These are phyloP conservation scores for Xiphophorus couchianus DNA, from an alignment of 2,113 vertebrate species.

Conservation along the genomic window DNA sequence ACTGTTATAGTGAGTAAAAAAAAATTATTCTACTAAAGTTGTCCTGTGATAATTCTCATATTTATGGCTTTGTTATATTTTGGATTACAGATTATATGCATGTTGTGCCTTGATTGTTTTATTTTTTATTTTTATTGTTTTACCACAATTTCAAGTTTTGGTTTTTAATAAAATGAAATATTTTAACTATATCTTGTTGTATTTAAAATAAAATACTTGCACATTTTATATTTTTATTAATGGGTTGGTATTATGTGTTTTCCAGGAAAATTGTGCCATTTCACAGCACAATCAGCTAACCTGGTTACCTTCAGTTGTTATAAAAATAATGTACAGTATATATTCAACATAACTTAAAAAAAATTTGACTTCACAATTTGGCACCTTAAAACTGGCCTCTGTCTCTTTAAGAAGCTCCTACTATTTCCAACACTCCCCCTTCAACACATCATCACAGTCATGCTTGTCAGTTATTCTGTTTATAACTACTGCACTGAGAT, in stretches of 20 bases:
- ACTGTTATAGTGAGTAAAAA: constrained; percentile 90
- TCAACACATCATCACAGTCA: too few species aligned
- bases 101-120: neutral
- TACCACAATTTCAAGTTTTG: neutral
- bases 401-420: too few species aligned
- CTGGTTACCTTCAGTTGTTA: too few species aligned
- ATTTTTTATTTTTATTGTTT: neutral
- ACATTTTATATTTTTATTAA: neutral
- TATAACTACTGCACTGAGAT: too few species aligned
- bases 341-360: too few species aligned
- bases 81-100: neutral
- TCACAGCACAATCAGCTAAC: too few species aligned
- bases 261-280: neutral
- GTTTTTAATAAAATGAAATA: neutral
- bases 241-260: neutral
- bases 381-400: too few species aligned
- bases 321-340: too few species aligned
- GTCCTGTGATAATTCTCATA: neutral
- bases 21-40: neutral
- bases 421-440: too few species aligned
- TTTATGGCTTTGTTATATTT: neutral
- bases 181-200: neutral
- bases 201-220: neutral
- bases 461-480: too few species aligned
- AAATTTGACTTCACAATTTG: too few species aligned